These are phyloP conservation scores for Centruroides sculpturatus DNA, from an alignment of 1,140 invertebrate genomes.

Conservation along the genomic window DNA sequence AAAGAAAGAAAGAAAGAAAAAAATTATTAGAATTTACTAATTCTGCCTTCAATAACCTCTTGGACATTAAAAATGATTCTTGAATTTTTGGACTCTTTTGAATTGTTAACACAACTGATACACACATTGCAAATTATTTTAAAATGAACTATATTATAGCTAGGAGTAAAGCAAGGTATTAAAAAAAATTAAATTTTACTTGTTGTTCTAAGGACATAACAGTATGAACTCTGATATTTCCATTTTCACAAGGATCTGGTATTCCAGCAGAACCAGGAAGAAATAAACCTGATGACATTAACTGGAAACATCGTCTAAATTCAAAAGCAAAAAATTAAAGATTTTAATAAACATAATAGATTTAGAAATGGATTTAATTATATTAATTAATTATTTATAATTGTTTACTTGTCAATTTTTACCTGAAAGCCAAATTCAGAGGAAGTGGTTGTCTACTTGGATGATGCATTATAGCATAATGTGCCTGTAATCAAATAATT, in stretches of 20 bases:
- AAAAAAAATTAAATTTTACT: conserved; percentile 19
- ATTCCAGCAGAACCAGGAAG: conserved; percentile 88
- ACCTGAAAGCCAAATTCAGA: conserved; percentile 68
- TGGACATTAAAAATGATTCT: too few relatives aligned
- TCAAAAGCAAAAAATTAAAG: neutral
- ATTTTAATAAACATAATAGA: too few relatives aligned
- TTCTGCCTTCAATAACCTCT: too few relatives aligned
- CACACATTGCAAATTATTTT: too few relatives aligned
- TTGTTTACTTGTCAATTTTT: neutral
- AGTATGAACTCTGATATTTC: conserved; percentile 75
- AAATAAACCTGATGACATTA: conserved; percentile 85
- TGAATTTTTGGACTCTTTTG: too few relatives aligned
- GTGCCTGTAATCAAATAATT: conserved; percentile 42
- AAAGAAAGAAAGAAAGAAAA: too few relatives aligned
- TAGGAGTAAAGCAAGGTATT: too few relatives aligned
- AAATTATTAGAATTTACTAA: too few relatives aligned
- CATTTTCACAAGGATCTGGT: conserved; percentile 83
- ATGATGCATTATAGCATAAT: conserved; percentile 95
- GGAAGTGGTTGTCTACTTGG: conserved; percentile 79
- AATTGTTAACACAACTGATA: too few relatives aligned
- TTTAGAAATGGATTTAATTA: too few relatives aligned
- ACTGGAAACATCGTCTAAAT: conserved; percentile 62
- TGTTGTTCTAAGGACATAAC: conserved; percentile 86
- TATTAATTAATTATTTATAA: too few relatives aligned
- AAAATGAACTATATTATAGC: too few relatives aligned